These are phyloP conservation scores for Drosophila elegans DNA, from an alignment of 1,140 invertebrate genomes.

Conservation along the genomic window DNA sequence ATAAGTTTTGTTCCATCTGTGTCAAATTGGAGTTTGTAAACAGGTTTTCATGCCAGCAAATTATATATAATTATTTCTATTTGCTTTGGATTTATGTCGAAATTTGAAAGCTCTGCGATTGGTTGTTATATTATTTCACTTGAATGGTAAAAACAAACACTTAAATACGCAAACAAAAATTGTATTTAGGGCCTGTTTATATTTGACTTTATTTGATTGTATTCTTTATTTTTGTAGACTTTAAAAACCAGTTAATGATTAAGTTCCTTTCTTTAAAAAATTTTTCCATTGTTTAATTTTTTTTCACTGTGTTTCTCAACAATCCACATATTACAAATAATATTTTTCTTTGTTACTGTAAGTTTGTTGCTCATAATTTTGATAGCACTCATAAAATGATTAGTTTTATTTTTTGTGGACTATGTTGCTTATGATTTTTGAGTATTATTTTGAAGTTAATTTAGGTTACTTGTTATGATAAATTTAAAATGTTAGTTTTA, in stretches of 20 bases:
- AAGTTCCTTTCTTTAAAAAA: neutral
- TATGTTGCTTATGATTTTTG: neutral
- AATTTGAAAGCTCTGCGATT: slow-evolving; percentile 7
- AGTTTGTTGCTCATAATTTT: neutral
- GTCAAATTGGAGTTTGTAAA: slow-evolving; percentile 31
- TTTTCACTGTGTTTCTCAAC: neutral
- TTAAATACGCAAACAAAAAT: neutral
- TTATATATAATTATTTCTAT: slow-evolving; percentile 32
- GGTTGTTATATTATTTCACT: neutral
- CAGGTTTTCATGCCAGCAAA: slow-evolving; percentile 26
- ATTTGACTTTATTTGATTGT: neutral
- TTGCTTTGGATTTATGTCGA: slow-evolving; percentile 18
- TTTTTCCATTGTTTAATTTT: neutral
- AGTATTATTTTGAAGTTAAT: neutral
- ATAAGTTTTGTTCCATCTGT: slow-evolving; percentile 5
- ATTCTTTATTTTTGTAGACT: neutral
- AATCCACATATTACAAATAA: neutral
- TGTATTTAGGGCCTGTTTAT: neutral
- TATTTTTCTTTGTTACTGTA: neutral
- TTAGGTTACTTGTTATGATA: too few relatives aligned
- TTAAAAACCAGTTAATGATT: slow-evolving; percentile 2
- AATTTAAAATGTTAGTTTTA: too few relatives aligned
- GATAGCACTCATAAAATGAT: neutral
- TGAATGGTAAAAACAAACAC: neutral
- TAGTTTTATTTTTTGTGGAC: too few relatives aligned